These are phyloP conservation scores for Lynx canadensis DNA, from an alignment of 2,113 vertebrate species.

Conservation along the genomic window DNA sequence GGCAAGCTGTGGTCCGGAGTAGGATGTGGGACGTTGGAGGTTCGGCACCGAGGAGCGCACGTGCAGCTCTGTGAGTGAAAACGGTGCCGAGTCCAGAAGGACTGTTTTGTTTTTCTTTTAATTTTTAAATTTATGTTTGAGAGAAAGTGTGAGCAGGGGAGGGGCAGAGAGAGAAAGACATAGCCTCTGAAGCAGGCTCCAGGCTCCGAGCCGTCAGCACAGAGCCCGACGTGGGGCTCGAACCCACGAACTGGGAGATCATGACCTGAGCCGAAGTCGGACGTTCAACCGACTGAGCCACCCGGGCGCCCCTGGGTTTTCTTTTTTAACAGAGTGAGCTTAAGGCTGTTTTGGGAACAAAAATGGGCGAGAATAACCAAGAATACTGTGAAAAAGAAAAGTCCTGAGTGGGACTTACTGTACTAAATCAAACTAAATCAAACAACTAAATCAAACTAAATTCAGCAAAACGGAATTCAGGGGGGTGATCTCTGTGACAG, in stretches of 20 bases:
- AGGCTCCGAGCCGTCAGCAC: no score
- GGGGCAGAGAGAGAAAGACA: no score
- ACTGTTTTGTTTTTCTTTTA: not conserved
- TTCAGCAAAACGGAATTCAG: not conserved
- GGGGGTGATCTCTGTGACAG: accelerated
- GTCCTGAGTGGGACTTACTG: not conserved
- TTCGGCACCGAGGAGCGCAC: not conserved
- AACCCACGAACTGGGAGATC: accelerated
- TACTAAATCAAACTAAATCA: not conserved
- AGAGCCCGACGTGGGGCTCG: no score
- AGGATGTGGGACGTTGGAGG: not conserved
- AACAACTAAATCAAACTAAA: no score
- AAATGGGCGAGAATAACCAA: not conserved
- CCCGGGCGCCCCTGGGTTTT: not conserved
- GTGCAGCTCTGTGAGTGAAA: not conserved
- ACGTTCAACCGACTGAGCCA: no score
- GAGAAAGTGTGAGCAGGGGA: no score
- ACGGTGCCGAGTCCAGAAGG: not conserved
- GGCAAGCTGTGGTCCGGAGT: not conserved
- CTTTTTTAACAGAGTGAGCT: not conserved
- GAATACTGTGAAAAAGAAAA: not conserved
- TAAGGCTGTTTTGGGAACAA: not conserved
- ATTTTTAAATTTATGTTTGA: no score
- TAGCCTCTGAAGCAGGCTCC: no score
- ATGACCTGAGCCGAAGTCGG: no score